Evolutionary conservation across 2,797 vertebrate species (phyloP), one percentile per base, ranked within the genome.

Genomic region (Ctenopoma kingsleyae): DNA sequence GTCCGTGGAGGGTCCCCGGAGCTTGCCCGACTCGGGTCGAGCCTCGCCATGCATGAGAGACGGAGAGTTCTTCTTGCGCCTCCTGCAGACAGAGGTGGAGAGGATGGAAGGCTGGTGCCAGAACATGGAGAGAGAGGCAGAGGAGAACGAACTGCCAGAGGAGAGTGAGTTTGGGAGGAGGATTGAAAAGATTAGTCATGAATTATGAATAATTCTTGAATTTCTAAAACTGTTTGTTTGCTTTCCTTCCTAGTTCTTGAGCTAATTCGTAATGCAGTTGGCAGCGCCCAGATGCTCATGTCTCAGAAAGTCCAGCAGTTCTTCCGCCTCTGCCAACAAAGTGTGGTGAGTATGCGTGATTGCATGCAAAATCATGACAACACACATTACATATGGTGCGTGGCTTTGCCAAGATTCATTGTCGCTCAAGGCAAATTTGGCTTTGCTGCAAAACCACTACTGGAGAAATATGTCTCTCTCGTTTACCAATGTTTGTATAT

Each of bases 241-340:
- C 17, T 47, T 10, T 80, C 35, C 30, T 64, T 59, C 9, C 9
- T 15, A 99, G 98, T 96, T 88, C 91, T 99, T 77, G 97, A 99
- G 91, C 95, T 96, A 92, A 99, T 99, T 83, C 96, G 97, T 75
- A 97, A 96, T 0, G 97, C 98, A 0, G 97, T 99, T 84, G 97
- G 97, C 89, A 98, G 96, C 9, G 97, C 98, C 71, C 98, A 99
- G 91, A 97, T 99, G 90, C 96, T 99, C 85, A 97, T 99, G 96
- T 98, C 97, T 86, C 98, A 99, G 92, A 99, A 99, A 83, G 97
- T 99, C 76, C 98, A 99, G 91, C 98, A 99, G 94, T 99, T 99
- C 90, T 99, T 98, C 91, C 95, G 96, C 71, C 97, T 99, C 84
- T 99, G 98, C 91, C 98, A 98, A 90, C 97, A 99, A 93, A 99